These are phyloP conservation scores for Heliocidaris erythrogramma DNA, from an alignment of 35 echinoderm and acorn worm species.

Conservation along the genomic window DNA sequence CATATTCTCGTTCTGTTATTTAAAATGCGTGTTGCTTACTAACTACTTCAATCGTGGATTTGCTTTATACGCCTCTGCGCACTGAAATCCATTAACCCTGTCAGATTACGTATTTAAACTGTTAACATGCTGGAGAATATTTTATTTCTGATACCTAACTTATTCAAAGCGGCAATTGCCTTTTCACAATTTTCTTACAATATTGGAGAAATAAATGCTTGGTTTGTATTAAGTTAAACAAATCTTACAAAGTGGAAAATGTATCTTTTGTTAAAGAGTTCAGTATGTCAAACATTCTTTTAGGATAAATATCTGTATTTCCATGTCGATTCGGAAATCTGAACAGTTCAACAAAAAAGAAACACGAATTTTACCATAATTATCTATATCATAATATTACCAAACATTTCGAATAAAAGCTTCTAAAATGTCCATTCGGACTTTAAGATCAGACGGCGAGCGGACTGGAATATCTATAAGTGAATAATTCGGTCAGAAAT, in stretches of 20 bases:
- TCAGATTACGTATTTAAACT: too few species aligned
- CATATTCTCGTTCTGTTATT: background rate
- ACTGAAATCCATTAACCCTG: background rate
- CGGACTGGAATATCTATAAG: background rate
- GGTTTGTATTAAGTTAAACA: background rate
- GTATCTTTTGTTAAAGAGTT: background rate
- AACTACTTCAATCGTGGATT: background rate
- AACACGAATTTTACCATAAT: too few species aligned
- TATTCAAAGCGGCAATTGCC: background rate
- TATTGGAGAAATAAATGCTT: background rate
- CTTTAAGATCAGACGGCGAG: background rate
- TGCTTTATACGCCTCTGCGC: background rate
- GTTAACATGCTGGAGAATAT: too few species aligned
- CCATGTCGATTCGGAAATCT: too few species aligned
- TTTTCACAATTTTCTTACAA: background rate
- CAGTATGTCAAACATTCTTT: background rate
- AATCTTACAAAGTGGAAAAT: background rate
- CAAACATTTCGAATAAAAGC: too few species aligned
- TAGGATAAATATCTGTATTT: too few species aligned
- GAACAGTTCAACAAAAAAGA: background rate
- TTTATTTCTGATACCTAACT: background rate
- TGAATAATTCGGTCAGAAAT: background rate
- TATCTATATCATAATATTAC: too few species aligned
- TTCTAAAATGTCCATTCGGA: background rate
- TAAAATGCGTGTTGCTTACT: background rate